A percentile compares a stretch with the other conserved stretches of the same genome.
Conservation (phyloP, 2,888 invertebrate species). For the Diachrysia chrysitis region DNA sequence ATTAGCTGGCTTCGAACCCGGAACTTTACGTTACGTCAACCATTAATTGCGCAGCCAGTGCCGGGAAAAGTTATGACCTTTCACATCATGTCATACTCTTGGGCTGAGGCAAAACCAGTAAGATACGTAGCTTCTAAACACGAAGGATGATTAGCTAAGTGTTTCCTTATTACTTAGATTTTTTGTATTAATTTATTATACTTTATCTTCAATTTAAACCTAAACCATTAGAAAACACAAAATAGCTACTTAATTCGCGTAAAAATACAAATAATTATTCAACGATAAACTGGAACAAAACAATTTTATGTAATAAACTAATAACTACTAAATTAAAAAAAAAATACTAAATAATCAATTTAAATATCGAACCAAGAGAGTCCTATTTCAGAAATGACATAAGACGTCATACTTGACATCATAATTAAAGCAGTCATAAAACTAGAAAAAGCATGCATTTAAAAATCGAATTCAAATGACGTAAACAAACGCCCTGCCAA, state of each 20-base stretch:
- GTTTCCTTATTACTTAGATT: not conserved
- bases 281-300: no score
- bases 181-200: no score
- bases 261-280: no score
- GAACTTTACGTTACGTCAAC: conserved; percentile 50
- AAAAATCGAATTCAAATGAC: conserved; percentile 31
- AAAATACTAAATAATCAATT: not conserved
- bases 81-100: conserved; percentile 45
- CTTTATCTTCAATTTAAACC: no score
- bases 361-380: not conserved
- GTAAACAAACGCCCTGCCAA: conserved; percentile 43
- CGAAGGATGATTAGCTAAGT: not conserved
- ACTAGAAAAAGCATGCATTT: conserved; percentile 5
- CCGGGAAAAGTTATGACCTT: conserved; percentile 50
- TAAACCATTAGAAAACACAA: no score
- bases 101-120: conserved; percentile 34
- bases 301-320: no score
- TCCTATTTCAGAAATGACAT: not conserved
- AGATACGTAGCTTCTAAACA: conserved; percentile 5
- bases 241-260: no score
- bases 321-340: no score
- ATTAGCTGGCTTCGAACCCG: conserved; percentile 53
- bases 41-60: conserved; percentile 39
- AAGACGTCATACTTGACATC: not conserved
- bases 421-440: not conserved